Evolutionary conservation across 1,140 invertebrate species (phyloP).

Genomic region (Drosophila busckii): DNA sequence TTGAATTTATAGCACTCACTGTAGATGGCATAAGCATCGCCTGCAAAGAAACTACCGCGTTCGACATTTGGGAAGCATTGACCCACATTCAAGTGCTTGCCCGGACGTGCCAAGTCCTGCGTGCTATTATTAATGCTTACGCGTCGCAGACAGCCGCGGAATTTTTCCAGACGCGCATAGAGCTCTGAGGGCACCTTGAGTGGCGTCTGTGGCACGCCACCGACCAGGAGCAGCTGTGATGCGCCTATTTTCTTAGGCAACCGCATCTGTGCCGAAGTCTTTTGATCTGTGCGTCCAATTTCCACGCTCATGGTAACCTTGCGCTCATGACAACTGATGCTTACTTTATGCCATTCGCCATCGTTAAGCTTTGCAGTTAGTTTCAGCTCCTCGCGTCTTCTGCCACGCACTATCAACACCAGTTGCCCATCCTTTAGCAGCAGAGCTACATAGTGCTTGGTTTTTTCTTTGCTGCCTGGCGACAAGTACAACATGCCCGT

Average conservation of each 20-base stretch:
- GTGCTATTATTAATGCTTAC: slow-evolving; percentile 86
- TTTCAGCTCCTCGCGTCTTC: slow-evolving; percentile 83
- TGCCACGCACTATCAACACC: slow-evolving; percentile 84
- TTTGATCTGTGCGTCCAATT: slow-evolving; percentile 82
- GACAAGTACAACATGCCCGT: slow-evolving; percentile 90
- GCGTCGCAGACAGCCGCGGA: slow-evolving; percentile 90
- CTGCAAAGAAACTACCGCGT: slow-evolving; percentile 91
- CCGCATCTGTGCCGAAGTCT: slow-evolving; percentile 80
- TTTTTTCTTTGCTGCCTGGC: slow-evolving; percentile 83
- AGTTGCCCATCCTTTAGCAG: slow-evolving; percentile 86
- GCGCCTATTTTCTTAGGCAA: slow-evolving; percentile 85
- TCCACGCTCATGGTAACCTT: slow-evolving; percentile 86
- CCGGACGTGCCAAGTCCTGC: slow-evolving; percentile 87
- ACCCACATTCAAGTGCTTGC: slow-evolving; percentile 85
- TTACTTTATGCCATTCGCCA: slow-evolving; percentile 90
- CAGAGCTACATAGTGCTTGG: slow-evolving; percentile 86
- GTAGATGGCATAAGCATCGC: slow-evolving; percentile 89
- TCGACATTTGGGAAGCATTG: slow-evolving; percentile 93
- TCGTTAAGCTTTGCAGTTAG: slow-evolving; percentile 85
- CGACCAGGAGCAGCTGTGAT: slow-evolving; percentile 87
- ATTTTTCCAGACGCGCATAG: slow-evolving; percentile 85
- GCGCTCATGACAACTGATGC: slow-evolving; percentile 82
- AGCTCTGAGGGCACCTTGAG: slow-evolving; percentile 74
- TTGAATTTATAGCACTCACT: slow-evolving; percentile 81
- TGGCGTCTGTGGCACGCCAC: slow-evolving; percentile 85